Conservation (phyloP, 2,113 vertebrate genomes). For the Mesoclemmys tuberculata region DNA sequence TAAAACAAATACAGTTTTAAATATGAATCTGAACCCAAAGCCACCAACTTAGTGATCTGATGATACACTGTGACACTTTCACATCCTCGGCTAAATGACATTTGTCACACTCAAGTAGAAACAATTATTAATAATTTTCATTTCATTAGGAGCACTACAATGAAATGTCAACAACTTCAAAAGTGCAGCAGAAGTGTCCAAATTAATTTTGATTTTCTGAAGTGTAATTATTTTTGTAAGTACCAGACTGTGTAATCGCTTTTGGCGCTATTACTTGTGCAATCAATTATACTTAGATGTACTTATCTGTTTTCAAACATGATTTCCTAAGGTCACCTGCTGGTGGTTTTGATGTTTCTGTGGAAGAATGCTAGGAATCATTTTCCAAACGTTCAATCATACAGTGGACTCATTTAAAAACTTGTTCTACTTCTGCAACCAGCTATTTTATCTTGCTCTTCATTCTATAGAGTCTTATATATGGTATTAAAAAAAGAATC, state of each 20-base stretch:
- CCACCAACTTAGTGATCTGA: constrained; percentile 30
- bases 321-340: constrained; percentile 75
- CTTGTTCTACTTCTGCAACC: background rate
- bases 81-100: constrained; percentile 78
- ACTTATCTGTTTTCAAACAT: constrained; percentile 79
- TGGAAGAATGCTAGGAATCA: background rate
- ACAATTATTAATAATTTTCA: constrained; percentile 86
- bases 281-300: constrained; percentile 80
- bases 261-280: constrained; percentile 72
- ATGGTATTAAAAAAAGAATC: accelerated
- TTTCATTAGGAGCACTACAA: constrained; percentile 85
- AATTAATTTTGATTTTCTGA: constrained; percentile 88
- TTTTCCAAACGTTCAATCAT: background rate
- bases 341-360: background rate
- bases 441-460: background rate
- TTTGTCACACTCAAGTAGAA: constrained; percentile 83
- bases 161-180: constrained; percentile 86
- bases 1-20: background rate
- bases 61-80: constrained; percentile 45
- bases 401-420: background rate
- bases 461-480: accelerated
- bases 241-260: constrained; percentile 82
- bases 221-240: constrained; percentile 84
- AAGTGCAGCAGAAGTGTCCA: constrained; percentile 81
- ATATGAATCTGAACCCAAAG: constrained; percentile 30